Conservation (phyloP, 2,888 invertebrate genomes). For the Drosophila seclusa region DNA sequence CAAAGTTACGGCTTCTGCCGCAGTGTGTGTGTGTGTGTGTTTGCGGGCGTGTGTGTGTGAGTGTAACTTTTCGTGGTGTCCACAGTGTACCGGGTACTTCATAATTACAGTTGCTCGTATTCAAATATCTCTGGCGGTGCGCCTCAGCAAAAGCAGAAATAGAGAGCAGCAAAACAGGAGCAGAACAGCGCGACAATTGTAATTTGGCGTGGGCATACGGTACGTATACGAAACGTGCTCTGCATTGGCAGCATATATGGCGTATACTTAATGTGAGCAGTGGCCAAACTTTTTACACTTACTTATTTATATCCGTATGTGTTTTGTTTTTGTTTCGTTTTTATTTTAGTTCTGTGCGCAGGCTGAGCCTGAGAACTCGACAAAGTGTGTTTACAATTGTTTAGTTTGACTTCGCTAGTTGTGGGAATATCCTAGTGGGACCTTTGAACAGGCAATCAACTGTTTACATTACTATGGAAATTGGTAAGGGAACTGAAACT, state of each 20-base stretch:
- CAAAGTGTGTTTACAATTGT: slow-evolving; percentile 11
- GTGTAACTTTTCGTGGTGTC: slow-evolving; percentile 68
- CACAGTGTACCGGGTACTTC: slow-evolving; percentile 61
- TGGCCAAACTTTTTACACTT: slow-evolving; percentile 41
- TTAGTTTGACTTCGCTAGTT: slow-evolving; percentile 29
- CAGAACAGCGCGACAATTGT: slow-evolving; percentile 37
- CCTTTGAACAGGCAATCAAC: slow-evolving; percentile 41
- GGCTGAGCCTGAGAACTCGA: slow-evolving; percentile 9
- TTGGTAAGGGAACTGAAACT: slow-evolving; percentile 18
- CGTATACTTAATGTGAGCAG: slow-evolving; percentile 66
- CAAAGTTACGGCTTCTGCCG: slow-evolving; percentile 60
- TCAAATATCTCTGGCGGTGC: slow-evolving; percentile 63
- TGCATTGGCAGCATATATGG: slow-evolving; percentile 34
- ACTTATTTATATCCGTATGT: slow-evolving; percentile 19
- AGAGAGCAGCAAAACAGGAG: not conserved
- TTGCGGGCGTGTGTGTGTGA: slow-evolving; percentile 21
- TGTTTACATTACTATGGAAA: slow-evolving; percentile 31
- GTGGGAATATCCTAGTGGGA: slow-evolving; percentile 29
- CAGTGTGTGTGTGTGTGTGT: not conserved
- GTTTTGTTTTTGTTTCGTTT: not conserved
- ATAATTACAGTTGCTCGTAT: slow-evolving; percentile 71
- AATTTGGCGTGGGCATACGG: slow-evolving; percentile 36
- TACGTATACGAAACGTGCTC: slow-evolving; percentile 42
- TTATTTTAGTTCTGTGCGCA: not conserved
- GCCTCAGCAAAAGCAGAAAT: slow-evolving; percentile 14